Base-by-base conservation (phyloP, 2,888 invertebrate species). In the Orthosia incerta region DNA sequence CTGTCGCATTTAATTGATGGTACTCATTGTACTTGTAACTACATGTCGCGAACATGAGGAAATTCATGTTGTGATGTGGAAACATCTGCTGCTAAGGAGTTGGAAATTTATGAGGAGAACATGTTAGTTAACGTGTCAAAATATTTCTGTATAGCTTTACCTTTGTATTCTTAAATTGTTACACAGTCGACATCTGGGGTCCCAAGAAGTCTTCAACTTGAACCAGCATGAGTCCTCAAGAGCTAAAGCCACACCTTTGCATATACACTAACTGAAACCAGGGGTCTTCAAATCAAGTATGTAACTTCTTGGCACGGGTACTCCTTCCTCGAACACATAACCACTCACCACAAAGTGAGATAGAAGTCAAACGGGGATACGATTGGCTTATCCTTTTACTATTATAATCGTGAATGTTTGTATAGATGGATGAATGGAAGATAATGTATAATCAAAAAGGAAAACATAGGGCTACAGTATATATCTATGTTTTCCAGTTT, bases 1-100 rank as follows among this genome's bases (percentile, higher is more conserved):
- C 89, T 91, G 91, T 92, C 89, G 82, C 76, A 79, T 84, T 80
- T 93, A 93, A 93, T 94, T 93, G 94, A 94, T 94, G 90, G 88
- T 87, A 90, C 89, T 93, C 88, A 88, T 91, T 90, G 89, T 90
- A 67, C 71, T 82, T 92, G 92, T 90, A 86, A 46, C 80, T 4
- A 93, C 93, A 93, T 90, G 83, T 90, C 83, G 91, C 79, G 89
- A 93, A 93, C 92, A 91, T 55, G 68, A 70, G 82, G 82, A 84
- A 80, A 80, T 80, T 78, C 72, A 56, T 78, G 74, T 78, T 53
- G 72, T 84, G 72, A 53, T 26, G 4, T 26, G 56, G 12, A 71
- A 73, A 85, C 88, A 88, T 85, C 83, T 88, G 88, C 76, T 62
- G 53, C 71, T 59, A 59, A 59, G 50, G 60, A 71, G 60, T 82